Base-by-base conservation (phyloP, 37 sponge, comb jelly and placozoan genomes). In the Aplysina aerophoba region DNA sequence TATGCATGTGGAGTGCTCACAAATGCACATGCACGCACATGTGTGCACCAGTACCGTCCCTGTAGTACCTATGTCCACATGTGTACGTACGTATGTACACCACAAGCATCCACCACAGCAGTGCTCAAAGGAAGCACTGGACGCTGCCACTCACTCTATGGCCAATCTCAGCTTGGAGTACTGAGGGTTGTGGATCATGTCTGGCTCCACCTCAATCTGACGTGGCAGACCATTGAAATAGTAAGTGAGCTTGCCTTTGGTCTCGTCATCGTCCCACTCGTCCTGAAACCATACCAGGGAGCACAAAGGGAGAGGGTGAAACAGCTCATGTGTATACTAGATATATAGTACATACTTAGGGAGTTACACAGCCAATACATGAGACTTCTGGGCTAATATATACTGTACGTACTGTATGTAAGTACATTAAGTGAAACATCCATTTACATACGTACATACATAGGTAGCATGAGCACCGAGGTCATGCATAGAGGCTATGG, bases 201-300 rank as follows among this genome's bases (percentile, higher is more conserved):
- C 73, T 20, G 71, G 27, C 55, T 89, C 85, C 21, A 89, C 81
- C 19, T 84, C 90, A 55, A 89, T 28, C 67, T 87, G 78, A 34
- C 87, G 36, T 28, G 87, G 81, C 6, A 87, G 27, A 21, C 81
- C 87, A 25, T 81, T 80, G 67, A 50, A 67, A 72, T 80, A 87
- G 21, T 35, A 66, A 33, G 81, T 87, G 73, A 87, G 63, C 67
- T 80, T 80, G 0, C 81, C 81, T 28, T 80, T 57, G 44, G 68
- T 71, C 27, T 87, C 87, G 53, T 87, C 87, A 79, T 87, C 87
- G 28, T 87, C 87, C 87, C 81, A 87, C 63, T 87, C 87, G 80
- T 87, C 87, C 67, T 80, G 55, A 79, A 86, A 66, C 24, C 24
- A 27, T 6, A 62, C 24, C 64, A 62, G 36, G 50, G 50, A 8